Percentiles rank a stretch among this genome's conserved stretches.
Evolutionary conservation across 2,888 invertebrate species (phyloP).

Genomic region (Ormyrus labotus): DNA sequence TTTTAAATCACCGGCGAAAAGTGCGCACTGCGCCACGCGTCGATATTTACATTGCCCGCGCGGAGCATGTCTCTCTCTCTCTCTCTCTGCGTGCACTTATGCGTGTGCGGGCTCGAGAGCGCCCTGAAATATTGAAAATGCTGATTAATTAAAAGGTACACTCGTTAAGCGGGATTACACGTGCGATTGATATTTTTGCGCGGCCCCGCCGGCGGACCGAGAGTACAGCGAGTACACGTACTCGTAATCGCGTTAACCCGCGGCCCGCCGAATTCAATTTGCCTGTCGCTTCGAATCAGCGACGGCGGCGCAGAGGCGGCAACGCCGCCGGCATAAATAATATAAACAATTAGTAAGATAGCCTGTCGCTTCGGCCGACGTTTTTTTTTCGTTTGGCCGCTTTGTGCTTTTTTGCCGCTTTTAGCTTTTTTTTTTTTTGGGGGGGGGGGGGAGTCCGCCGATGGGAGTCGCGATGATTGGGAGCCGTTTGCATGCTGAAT

Average conservation of each 20-base stretch:
- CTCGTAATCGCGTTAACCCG: constrained; percentile 69
- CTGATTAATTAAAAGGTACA: constrained; percentile 70
- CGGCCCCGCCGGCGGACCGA: not conserved
- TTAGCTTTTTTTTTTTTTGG: no score
- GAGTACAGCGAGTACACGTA: not conserved
- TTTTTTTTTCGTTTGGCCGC: constrained; percentile 26
- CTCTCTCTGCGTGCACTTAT: no score
- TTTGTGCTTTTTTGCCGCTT: constrained; percentile 12
- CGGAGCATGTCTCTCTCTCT: not conserved
- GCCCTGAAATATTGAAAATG: constrained; percentile 67
- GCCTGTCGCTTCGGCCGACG: constrained; percentile 4
- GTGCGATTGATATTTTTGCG: constrained; percentile 69
- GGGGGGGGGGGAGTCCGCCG: no score
- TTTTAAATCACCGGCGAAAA: no score
- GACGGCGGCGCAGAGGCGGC: not conserved
- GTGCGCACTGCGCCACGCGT: not conserved
- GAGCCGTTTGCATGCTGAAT: no score
- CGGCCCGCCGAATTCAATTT: constrained; percentile 69
- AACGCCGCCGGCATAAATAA: constrained; percentile 52
- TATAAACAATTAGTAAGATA: constrained; percentile 53
- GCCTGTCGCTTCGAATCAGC: constrained; percentile 62
- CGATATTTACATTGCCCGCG: not conserved
- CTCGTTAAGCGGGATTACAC: constrained; percentile 71
- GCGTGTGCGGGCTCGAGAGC: not conserved
- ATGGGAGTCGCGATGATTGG: no score